Conservation (phyloP, 2,888 invertebrate species). For the Marronus borbonicus region DNA sequence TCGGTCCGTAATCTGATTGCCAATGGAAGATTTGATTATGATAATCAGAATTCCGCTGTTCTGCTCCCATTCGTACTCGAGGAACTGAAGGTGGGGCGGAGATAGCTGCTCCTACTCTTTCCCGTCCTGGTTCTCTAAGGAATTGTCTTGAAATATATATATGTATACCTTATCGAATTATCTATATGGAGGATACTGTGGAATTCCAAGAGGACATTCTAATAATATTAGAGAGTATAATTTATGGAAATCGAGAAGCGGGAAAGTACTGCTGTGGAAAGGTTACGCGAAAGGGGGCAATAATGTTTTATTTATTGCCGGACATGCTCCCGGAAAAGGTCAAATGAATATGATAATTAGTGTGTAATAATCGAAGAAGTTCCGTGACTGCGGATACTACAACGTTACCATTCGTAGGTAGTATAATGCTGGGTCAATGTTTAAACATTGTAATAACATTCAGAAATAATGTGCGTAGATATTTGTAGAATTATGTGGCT, state of each 20-base stretch:
- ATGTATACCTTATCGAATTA: slow-evolving; percentile 55
- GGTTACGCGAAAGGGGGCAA: slow-evolving; percentile 13
- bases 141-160: slow-evolving; percentile 40
- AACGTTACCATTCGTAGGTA: too few relatives aligned
- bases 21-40: slow-evolving; percentile 68
- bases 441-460: too few relatives aligned
- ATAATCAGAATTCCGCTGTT: slow-evolving; percentile 60
- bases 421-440: too few relatives aligned
- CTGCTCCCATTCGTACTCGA: slow-evolving; percentile 28
- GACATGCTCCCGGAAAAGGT: not conserved
- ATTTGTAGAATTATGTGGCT: too few relatives aligned
- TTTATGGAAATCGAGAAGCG: slow-evolving; percentile 38
- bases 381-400: too few relatives aligned
- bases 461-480: too few relatives aligned
- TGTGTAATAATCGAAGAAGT: not conserved
- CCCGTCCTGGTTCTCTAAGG: slow-evolving; percentile 17
- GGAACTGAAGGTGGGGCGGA: not conserved
- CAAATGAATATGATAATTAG: slow-evolving; percentile 15
- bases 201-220: slow-evolving; percentile 44
- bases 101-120: slow-evolving; percentile 1
- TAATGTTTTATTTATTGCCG: slow-evolving; percentile 33
- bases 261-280: not conserved
- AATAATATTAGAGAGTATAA: slow-evolving; percentile 41
- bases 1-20: slow-evolving; percentile 67
- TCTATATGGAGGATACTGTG: slow-evolving; percentile 32